These are phyloP conservation scores for Sinocyclocheilus anophthalmus DNA, from an alignment of 2,113 vertebrate genomes.

Conservation along the genomic window DNA sequence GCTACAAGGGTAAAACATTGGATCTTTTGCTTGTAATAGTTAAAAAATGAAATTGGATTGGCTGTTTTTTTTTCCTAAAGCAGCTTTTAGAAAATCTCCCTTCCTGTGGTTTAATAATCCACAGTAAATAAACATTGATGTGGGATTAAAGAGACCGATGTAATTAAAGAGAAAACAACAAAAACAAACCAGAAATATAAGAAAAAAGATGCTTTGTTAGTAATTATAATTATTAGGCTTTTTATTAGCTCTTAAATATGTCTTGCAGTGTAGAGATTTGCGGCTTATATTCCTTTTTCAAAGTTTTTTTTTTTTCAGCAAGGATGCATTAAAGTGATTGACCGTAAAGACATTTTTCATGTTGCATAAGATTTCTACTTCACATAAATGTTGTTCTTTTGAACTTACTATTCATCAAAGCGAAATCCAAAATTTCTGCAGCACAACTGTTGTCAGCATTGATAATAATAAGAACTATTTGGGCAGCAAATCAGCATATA, in stretches of 20 bases:
- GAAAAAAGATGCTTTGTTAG: background rate
- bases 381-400: background rate
- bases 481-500: background rate
- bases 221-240: background rate
- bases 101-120: background rate
- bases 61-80: background rate
- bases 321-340: background rate
- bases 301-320: background rate
- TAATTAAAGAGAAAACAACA: background rate
- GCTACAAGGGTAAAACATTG: background rate
- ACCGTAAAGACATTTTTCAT: background rate
- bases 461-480: background rate
- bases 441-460: background rate
- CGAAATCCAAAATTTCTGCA: background rate
- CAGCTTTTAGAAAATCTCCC: background rate
- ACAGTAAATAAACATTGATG: slow-evolving; percentile 7
- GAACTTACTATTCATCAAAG: background rate
- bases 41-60: background rate
- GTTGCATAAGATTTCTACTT: background rate
- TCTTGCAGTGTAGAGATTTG: background rate
- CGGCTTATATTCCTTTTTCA: background rate
- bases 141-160: background rate
- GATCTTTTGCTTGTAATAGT: background rate
- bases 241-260: background rate
- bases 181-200: background rate